Evolutionary conservation across 2,888 invertebrate genomes (phyloP), one percentile per base, ranked within the genome.

Genomic region (Drosophila diplacantha): DNA sequence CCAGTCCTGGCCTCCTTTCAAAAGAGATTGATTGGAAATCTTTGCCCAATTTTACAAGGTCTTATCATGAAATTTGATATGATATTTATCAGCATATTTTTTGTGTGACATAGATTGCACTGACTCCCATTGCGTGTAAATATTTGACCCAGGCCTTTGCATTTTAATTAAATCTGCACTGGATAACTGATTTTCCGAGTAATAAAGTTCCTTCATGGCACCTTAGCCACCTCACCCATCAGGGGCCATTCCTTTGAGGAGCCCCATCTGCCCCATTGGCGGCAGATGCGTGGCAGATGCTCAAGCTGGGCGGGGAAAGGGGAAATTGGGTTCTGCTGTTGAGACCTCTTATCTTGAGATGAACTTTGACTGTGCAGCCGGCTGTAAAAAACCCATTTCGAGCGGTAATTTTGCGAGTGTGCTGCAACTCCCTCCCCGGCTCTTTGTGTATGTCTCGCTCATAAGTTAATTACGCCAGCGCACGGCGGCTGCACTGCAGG

Each of bases 381-480:
- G 32, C 65, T 51, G 59, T 52, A 41, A 65, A 66, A 58, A 65
- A 65, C 58, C 59, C 66, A 65, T 65, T 67, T 53, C 51, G 50
- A 32, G 34, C 47, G 52, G 44, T 51, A 52, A 44, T 49, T 66
- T 65, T 59, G 41, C 37, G 29, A 52, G 26, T 52, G 41, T 24
- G 41, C 24, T 66, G 66, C 49, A 37, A 37, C 37, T 39, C 37
- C 34, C 37, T 32, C 22, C 26, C 34, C 38, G 32, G 20, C 18
- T 38, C 37, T 56, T 39, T 56, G 38, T 16, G 32, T 26, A 38
- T 60, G 32, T 32, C 35, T 31, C 34, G 47, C 35, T 37, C 69
- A 64, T 71, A 69, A 65, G 68, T 55, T 74, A 77, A 75, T 77
- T 75, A 69, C 59, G 57, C 29, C 38, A 61, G 41, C 35, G 44